phyloP scores from a whole-genome alignment of 2,113 vertebrate genomes.

The Heterotilapia buettikoferi region DNA sequence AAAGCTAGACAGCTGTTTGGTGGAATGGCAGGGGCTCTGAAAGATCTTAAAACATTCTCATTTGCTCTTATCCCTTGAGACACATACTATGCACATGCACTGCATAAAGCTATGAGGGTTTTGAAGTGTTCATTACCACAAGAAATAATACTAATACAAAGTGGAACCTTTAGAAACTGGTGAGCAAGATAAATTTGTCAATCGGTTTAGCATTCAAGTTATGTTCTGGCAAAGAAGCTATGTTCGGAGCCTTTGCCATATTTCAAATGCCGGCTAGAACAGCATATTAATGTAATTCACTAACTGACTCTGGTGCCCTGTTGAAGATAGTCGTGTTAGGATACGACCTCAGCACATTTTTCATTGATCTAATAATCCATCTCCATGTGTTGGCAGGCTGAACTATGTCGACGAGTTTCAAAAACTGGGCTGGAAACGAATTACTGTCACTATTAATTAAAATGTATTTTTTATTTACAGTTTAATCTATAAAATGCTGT shows the following conservation, averaged over 20 bases:
- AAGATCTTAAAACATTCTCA: not conserved
- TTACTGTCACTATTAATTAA: not conserved
- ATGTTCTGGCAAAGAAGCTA: not conserved
- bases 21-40: not conserved
- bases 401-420: not conserved
- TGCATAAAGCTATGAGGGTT: not conserved
- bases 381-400: not conserved
- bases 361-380: not conserved
- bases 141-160: not conserved
- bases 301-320: not conserved
- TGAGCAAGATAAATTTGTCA: not conserved
- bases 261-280: rapidly evolving
- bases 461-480: not conserved
- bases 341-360: not conserved
- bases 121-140: not conserved
- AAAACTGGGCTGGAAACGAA: not conserved
- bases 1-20: not conserved
- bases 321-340: not conserved
- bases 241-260: rapidly evolving
- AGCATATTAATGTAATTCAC: not conserved
- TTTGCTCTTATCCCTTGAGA: not conserved
- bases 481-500: not conserved
- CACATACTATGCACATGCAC: not conserved
- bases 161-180: not conserved
- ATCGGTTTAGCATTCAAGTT: not conserved